phyloP scores from a whole-genome alignment of 2,888 invertebrate genomes.

The Marronus borbonicus region DNA sequence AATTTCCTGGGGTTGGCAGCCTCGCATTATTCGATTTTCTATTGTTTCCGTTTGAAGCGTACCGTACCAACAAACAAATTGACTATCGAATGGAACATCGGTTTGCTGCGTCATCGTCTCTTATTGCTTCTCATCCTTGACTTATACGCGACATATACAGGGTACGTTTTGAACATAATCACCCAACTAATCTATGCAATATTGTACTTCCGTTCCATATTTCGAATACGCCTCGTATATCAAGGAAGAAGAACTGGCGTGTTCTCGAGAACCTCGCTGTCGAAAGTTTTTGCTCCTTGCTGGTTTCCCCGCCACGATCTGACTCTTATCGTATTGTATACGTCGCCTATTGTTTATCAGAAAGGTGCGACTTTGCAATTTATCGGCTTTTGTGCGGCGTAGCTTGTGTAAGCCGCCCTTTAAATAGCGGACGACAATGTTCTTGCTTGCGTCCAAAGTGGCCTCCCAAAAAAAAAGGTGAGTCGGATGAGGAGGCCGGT shows the following conservation, averaged over 20 bases:
- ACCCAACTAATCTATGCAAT: no score
- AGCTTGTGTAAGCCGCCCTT: not conserved
- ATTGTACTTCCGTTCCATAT: no score
- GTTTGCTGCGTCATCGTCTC: not conserved
- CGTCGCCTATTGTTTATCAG: not conserved
- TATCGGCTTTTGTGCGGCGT: conserved; percentile 17
- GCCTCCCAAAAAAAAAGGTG: no score
- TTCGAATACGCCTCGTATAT: no score
- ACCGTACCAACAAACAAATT: not conserved
- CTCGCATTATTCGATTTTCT: not conserved
- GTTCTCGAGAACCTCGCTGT: not conserved
- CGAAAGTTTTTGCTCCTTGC: not conserved
- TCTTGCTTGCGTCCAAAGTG: not conserved
- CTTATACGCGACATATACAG: no score
- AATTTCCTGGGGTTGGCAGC: not conserved
- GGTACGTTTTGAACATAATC: no score
- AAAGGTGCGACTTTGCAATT: conserved; percentile 13
- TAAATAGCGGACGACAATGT: conserved; percentile 8
- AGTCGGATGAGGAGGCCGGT: no score
- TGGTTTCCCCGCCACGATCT: not conserved
- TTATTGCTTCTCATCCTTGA: not conserved
- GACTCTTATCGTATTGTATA: not conserved
- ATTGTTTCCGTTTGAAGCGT: conserved; percentile 5
- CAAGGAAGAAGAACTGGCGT: not conserved
- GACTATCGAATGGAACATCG: not conserved